These are phyloP conservation scores for Aspidoscelis tigris DNA, from an alignment of 2,113 vertebrate genomes.

Conservation along the genomic window DNA sequence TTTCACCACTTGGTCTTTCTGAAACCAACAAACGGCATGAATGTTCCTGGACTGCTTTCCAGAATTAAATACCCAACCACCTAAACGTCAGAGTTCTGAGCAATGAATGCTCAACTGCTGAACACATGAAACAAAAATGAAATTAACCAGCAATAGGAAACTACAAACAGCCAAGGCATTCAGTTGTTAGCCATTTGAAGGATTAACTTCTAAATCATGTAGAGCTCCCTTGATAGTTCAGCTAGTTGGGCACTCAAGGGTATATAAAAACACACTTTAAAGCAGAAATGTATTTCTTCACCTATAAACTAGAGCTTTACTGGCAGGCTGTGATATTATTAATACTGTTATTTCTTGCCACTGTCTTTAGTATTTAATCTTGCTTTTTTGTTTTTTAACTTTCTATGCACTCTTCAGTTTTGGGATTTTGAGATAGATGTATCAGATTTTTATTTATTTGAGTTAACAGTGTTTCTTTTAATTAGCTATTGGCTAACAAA, in stretches of 20 bases:
- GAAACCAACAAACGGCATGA: constrained; percentile 52
- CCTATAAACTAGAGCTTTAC: constrained; percentile 81
- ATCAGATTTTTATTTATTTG: constrained; percentile 29
- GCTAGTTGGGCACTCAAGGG: constrained; percentile 80
- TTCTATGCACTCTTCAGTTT: constrained; percentile 47
- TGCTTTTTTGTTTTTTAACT: constrained; percentile 57
- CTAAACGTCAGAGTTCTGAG: constrained; percentile 69
- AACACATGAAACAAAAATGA: constrained; percentile 82
- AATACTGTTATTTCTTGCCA: constrained; percentile 75
- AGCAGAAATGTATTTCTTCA: constrained; percentile 81
- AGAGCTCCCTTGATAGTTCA: constrained; percentile 80
- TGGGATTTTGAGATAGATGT: constrained; percentile 47
- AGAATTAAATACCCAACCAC: constrained; percentile 78
- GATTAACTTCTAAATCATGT: constrained; percentile 87
- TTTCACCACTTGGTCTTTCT: constrained; percentile 41
- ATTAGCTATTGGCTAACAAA: constrained; percentile 32
- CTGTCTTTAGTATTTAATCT: constrained; percentile 70
- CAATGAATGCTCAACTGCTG: constrained; percentile 72
- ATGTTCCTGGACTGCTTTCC: constrained; percentile 71
- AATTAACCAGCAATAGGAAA: constrained; percentile 80
- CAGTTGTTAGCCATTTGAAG: constrained; percentile 83
- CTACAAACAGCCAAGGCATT: constrained; percentile 81
- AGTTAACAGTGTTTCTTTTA: constrained; percentile 27
- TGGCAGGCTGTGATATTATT: constrained; percentile 78
- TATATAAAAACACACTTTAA: constrained; percentile 82